Evolutionary conservation across 2,113 vertebrate genomes (phyloP), one percentile per base, ranked within the genome.

Genomic region (Gavialis gangeticus): DNA sequence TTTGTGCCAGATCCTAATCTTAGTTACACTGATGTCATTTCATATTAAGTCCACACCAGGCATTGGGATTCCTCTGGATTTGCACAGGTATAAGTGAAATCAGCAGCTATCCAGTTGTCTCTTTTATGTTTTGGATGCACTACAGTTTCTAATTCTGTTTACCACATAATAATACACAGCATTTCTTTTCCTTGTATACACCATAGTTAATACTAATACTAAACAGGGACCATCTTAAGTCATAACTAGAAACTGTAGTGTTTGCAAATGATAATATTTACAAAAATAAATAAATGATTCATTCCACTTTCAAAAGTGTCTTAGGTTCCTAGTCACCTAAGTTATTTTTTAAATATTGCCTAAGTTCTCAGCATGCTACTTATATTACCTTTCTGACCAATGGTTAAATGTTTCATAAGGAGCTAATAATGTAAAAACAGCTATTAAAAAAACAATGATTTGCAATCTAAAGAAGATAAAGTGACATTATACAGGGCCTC

Each of bases 401-500:
- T 1, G 1, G 6, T 8, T 16, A 56, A 75, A 18, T 22, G 9
- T 5, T 0, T 69, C 30, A 59, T 24, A 75, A 14, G 8, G 17
- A 69, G 66, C 28, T 62, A 25, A 62, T 62, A 25, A 62, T 30
- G 60, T 28, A 80, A 34, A 46, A 46, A 46, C 12, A 84, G 27
- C 7, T 16, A 5, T 2, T 19, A 25, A n/a, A 58, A 19, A 60
- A 62, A 24, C 27, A 57, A n/a, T 6, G 54, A 11, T 11, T 75
- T 62, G 9, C 17, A 28, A 37, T 63, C 8, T 54, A n/a, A 56
- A 87, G 59, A 17, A 64, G 10, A 34, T 57, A 25, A 69, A 67
- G 2, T 30, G 8, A 18, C 2, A 0, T 46, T 71, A 63, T 63
- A 9, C 8, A 81, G n/a, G 59, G 6, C 0, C 0, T 12, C 2